Base-by-base conservation (phyloP, 64 coral and sea anemone species). In the Pocillopora verrucosa region DNA sequence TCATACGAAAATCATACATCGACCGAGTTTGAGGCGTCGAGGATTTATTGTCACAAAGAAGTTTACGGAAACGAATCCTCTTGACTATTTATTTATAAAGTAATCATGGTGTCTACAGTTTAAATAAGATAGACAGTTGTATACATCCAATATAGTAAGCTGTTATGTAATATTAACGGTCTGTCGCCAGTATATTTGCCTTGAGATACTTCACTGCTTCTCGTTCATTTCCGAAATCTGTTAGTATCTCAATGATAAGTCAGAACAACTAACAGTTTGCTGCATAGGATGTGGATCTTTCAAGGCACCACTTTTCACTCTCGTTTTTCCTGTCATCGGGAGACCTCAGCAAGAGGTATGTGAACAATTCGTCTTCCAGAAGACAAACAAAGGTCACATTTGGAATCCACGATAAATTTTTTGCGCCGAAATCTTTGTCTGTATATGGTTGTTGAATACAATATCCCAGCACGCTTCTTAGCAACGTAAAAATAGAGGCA, bases 201-300 rank as follows among this genome's bases (percentile, higher is more conserved):
- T n/a, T 85, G 82, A 85, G 36, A 9, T 25, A 70, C 1, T 24
- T 38, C 51, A 13, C 57, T 4, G n/a, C 0, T 56, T 13, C 38
- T 13, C 16, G 41, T 15, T 11, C 9, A 67, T 67, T 83, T 68
- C 80, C 80, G 80, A 72, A 85, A 72, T 85, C 82, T 45, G 63
- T 85, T 85, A 70, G 26, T n/a, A 56, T 85, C 82, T 51, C 72
- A 22, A 45, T 13, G 20, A 85, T 10, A 67, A 34, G 63, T 84
- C 51, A 10, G 25, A 11, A 85, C 9, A 56, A 6, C 67, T 72
- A 83, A 12, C 11, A 30, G 30, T 70, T 56, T 35, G 15, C 2
- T 17, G 2, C 17, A 68, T 9, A 17, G 67, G 22, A 30, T 11
- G 10, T 1, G 11, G 22, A 70, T 70, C 67, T 70, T 24, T 70